Evolutionary conservation across 2,888 invertebrate genomes (phyloP), one percentile per base, ranked within the genome.

Genomic region (Aphrophora alni): DNA sequence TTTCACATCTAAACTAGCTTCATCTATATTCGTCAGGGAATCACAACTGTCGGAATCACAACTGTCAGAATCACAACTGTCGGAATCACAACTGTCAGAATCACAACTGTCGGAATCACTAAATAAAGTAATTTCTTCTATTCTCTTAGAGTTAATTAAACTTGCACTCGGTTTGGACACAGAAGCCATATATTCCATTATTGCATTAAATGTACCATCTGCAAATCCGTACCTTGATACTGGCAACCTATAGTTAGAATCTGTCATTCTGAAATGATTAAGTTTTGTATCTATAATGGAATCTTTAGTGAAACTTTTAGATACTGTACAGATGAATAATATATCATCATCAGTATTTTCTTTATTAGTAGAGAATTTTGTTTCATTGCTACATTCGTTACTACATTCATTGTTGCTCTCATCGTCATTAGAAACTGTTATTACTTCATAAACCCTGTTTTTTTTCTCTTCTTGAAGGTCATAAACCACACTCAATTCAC

Each of bases 351-450:
- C 78, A 21, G 26, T 33, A 7, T 72, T 26, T 24, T 26, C 51
- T 51, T 21, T 44, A 70, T 78, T 72, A 24, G 4, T 24, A 51
- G 72, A 27, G 24, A 72, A 51, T n/a, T 78, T 73, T n/a, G 44
- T 59, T 2, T 21, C 73, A 1, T 51, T 26, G n/a, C n/a, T n/a
- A 24, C 44, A 28, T 51, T 78, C 73, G 4, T 78, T 51, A 12
- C 21, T 78, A 25, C 71, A 28, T 72, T 78, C 38, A 38, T 72
- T 28, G 8, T 71, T 44, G 0, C 51, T 72, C 59, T 78, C 78
- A 51, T 78, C 78, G 51, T 78, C 78, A 72, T 72, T 78, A 71
- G 72, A 28, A 27, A 78, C 78, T 26, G 78, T 78, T 72, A 78
- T 78, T n/a, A 78, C 72, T 78, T 78, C 78, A 27, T 78, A 78